Percentiles rank a stretch among this genome's conserved stretches.
phyloP scores from a whole-genome alignment of 1,140 invertebrate genomes.

The Coelopa frigida region DNA sequence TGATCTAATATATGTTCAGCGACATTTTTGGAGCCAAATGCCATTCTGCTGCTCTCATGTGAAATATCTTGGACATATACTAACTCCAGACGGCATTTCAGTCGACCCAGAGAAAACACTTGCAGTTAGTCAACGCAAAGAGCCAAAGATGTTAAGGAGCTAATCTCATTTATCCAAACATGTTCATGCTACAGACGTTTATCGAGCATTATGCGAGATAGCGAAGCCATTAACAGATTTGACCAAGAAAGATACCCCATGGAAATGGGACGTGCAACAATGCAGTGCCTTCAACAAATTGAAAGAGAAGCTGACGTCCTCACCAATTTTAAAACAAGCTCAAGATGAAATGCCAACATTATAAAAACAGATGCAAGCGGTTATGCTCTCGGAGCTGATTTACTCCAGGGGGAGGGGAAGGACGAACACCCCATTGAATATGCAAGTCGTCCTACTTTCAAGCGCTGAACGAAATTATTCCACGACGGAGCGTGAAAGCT shows the following conservation, averaged over 20 bases:
- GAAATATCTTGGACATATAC: too few species aligned
- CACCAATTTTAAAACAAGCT: conserved; percentile 20
- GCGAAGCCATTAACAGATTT: conserved; percentile 15
- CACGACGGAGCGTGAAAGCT: neutral
- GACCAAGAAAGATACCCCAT: conserved; percentile 15
- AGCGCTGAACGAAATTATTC: conserved; percentile 15
- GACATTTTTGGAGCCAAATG: neutral
- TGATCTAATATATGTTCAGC: too few species aligned
- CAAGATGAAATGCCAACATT: conserved; percentile 19
- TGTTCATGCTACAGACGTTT: conserved; percentile 22
- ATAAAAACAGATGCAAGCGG: conserved; percentile 33
- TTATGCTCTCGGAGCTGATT: conserved; percentile 36
- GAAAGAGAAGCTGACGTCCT: conserved; percentile 7
- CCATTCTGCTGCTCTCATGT: too few species aligned
- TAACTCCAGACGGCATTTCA: too few species aligned
- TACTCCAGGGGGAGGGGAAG: too few species aligned
- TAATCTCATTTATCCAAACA: conserved; percentile 20
- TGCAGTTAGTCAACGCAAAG: too few species aligned
- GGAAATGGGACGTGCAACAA: conserved; percentile 10
- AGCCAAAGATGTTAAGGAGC: too few species aligned
- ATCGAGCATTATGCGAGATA: conserved; percentile 18
- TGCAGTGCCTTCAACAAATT: conserved; percentile 8
- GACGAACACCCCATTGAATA: too few species aligned
- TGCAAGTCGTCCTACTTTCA: too few species aligned
- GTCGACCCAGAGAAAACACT: too few species aligned